phyloP scores from a whole-genome alignment of 2,888 invertebrate genomes.

The Trachelus troglodyta region DNA sequence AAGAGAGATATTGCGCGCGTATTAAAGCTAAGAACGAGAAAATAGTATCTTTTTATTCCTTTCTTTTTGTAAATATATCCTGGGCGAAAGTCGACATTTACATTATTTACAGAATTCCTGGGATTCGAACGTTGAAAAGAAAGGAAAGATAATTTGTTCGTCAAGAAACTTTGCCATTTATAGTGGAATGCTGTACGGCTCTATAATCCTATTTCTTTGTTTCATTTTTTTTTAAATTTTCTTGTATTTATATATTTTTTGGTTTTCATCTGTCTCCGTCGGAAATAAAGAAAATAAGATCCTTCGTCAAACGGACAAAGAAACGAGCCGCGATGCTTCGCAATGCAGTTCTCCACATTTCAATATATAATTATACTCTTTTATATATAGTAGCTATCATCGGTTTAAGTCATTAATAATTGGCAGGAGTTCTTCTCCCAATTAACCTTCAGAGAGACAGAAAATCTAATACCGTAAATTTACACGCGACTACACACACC shows the following conservation, averaged over 20 bases:
- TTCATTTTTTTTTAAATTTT: neutral
- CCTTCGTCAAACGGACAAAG: neutral
- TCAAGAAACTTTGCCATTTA: neutral
- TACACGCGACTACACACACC: neutral
- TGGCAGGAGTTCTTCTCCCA: neutral
- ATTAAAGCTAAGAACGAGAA: neutral
- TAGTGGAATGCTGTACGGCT: neutral
- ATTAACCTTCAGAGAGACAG: neutral
- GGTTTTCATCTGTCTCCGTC: neutral
- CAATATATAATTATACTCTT: neutral
- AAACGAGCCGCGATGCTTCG: neutral
- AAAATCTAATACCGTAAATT: neutral
- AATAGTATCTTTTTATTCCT: neutral
- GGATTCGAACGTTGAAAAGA: neutral
- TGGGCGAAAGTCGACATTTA: neutral
- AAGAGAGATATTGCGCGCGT: neutral
- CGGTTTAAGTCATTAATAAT: neutral
- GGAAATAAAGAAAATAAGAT: neutral
- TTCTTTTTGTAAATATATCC: neutral
- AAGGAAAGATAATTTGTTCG: neutral
- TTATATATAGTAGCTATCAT: neutral
- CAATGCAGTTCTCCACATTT: neutral
- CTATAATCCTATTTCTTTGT: neutral
- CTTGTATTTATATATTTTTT: neutral
- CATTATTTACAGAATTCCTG: neutral